Evolutionary conservation across 2,888 invertebrate genomes (phyloP).

Genomic region (Cephus pygmeus): DNA sequence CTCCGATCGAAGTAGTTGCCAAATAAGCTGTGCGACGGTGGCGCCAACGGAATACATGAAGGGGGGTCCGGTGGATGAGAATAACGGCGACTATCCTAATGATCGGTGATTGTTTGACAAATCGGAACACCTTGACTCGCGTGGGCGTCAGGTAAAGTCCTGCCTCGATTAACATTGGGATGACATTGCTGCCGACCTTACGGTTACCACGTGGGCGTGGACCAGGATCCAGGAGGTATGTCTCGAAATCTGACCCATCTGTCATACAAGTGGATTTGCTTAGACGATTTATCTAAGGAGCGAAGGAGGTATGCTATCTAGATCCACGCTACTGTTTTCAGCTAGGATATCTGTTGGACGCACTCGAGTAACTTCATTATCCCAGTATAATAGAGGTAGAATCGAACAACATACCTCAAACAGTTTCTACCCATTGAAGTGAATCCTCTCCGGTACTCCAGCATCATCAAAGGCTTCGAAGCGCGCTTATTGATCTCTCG

Average conservation of each 20-base stretch:
- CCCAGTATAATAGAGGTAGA: too few relatives aligned
- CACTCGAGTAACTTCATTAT: too few relatives aligned
- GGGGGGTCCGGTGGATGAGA: background rate
- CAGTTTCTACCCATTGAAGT: background rate
- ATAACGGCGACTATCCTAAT: conserved; percentile 35
- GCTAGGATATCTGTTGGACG: too few relatives aligned
- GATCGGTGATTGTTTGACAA: conserved; percentile 33
- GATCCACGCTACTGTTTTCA: too few relatives aligned
- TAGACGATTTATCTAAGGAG: conserved; percentile 9
- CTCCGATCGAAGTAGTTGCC: too few relatives aligned
- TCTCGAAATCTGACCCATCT: conserved; percentile 48
- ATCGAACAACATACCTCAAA: too few relatives aligned
- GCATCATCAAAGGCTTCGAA: too few relatives aligned
- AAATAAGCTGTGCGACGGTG: too few relatives aligned
- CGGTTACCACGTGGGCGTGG: conserved; percentile 51
- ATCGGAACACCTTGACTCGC: conserved; percentile 25
- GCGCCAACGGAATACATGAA: background rate
- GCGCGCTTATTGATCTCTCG: too few relatives aligned
- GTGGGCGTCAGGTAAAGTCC: conserved; percentile 38
- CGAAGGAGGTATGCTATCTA: background rate
- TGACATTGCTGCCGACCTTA: conserved; percentile 41
- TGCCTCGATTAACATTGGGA: conserved; percentile 52
- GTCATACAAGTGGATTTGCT: conserved; percentile 13
- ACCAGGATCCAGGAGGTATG: conserved; percentile 67
- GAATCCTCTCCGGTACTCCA: too few relatives aligned